A percentile compares a stretch with the other conserved stretches of the same genome.
phyloP scores from a whole-genome alignment of 1,140 invertebrate species.

The Oedothorax gibbosus region DNA sequence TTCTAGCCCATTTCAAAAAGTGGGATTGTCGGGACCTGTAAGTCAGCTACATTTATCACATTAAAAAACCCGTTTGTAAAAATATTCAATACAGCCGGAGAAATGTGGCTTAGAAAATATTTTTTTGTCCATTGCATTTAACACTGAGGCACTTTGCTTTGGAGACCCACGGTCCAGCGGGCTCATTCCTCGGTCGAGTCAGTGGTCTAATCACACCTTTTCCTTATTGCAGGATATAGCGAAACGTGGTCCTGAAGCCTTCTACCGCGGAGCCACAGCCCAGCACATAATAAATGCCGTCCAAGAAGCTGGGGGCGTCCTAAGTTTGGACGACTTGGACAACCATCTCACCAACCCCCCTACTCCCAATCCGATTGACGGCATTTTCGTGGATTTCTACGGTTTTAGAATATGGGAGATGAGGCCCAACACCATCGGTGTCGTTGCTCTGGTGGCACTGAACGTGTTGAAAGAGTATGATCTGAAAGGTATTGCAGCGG shows the following conservation, averaged over 20 bases:
- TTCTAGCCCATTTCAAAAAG: no score
- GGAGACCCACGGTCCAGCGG: no score
- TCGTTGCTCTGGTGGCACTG: slow-evolving; percentile 34
- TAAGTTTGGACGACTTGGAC: slow-evolving; percentile 68
- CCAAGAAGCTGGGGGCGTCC: slow-evolving; percentile 66
- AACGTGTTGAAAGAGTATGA: slow-evolving; percentile 43
- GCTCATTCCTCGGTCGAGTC: no score
- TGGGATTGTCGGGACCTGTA: no score
- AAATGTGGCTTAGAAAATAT: no score
- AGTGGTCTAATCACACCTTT: no score
- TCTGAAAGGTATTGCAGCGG: slow-evolving; percentile 41
- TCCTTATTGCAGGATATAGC: slow-evolving; percentile 65
- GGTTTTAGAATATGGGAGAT: slow-evolving; percentile 55
- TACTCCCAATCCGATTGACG: background rate
- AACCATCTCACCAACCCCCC: slow-evolving; percentile 65
- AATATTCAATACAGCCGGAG: no score
- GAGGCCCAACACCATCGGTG: slow-evolving; percentile 44
- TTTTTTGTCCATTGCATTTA: no score
- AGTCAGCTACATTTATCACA: no score
- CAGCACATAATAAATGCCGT: slow-evolving; percentile 67
- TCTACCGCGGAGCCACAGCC: slow-evolving; percentile 67
- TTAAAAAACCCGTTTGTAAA: no score
- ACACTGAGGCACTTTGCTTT: no score
- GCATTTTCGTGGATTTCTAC: slow-evolving; percentile 21
- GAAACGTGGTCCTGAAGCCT: slow-evolving; percentile 66